Base-by-base conservation (phyloP, 1,140 invertebrate species). In the Scaptomyza graminum region DNA sequence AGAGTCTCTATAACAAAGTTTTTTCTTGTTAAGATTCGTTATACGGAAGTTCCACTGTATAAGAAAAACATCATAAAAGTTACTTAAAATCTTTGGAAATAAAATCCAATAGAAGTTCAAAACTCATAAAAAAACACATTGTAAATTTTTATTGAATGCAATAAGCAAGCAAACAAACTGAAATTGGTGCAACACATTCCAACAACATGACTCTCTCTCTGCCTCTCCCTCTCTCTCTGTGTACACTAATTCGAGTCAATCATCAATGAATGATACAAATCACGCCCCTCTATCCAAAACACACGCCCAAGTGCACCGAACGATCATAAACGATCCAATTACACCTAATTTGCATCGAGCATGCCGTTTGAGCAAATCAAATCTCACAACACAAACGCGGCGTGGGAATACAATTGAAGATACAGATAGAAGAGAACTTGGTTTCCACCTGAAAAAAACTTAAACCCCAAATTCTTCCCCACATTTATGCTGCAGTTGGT, bases 301-400 rank as follows among this genome's bases (percentile, higher is more conserved):
- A n/a, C 37, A 31, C 31, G 13, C 16, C 37, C 50, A 25, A 39
- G 51, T 8, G 16, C 12, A n/a, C 16, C 37, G 62, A 61, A 70
- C 22, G 68, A 68, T 75, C 75, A 64, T 84, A 79, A 79, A 84
- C 57, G 18, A 7, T 25, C 56, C 72, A 84, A 84, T 84, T 84
- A 70, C 74, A 65, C 51, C 51, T 71, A 77, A 87, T 85, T 81
- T 72, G 76, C 78, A 81, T 77, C 46, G 73, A 54, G 50, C n/a
- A n/a, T 74, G 69, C 18, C 61, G 37, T n/a, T 22, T 22, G 54
- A 63, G 39, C 49, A 37, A 50, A 72, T 57, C 61, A 78, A 82
- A 78, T 71, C 74, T 46, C 59, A 22, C 18, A 22, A 22, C 18
- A 22, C 2, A 22, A 22, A 22, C 18, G 55, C 50, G 50, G 37